A percentile compares a stretch with the other conserved stretches of the same genome.
phyloP scores from a whole-genome alignment of 2,888 invertebrate genomes.

The Liopterus haemorrhoidalis region DNA sequence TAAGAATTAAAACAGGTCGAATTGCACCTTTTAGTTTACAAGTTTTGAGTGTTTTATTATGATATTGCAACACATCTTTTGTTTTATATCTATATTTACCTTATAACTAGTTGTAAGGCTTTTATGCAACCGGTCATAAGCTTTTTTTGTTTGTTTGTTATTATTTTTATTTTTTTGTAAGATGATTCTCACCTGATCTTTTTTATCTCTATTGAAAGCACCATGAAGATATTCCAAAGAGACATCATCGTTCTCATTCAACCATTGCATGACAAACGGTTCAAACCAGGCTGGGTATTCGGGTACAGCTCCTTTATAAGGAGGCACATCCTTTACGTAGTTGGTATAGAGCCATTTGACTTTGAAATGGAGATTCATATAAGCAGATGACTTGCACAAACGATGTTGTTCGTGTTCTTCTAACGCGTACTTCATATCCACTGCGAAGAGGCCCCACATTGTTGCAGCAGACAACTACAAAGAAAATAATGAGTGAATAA shows the following conservation, averaged over 20 bases:
- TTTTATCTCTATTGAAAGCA: slow-evolving; percentile 96
- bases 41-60: too few species aligned
- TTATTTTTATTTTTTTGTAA: too few species aligned
- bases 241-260: slow-evolving; percentile 99
- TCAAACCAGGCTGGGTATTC: slow-evolving; percentile 99
- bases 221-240: slow-evolving; percentile 97
- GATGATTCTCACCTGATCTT: slow-evolving; percentile 77
- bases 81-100: too few species aligned
- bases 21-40: too few species aligned
- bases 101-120: too few species aligned
- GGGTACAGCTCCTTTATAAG: slow-evolving; percentile 93
- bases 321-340: slow-evolving; percentile 95
- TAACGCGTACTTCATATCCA: slow-evolving; percentile 94
- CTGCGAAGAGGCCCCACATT: slow-evolving; percentile 96
- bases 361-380: slow-evolving; percentile 99
- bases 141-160: too few species aligned
- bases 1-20: too few species aligned
- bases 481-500: slow-evolving; percentile 4
- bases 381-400: slow-evolving; percentile 94
- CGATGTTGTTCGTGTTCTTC: slow-evolving; percentile 97
- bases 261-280: slow-evolving; percentile 99
- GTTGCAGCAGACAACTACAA: slow-evolving; percentile 89
- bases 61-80: too few species aligned
- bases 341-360: slow-evolving; percentile 98
- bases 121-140: too few species aligned